phyloP scores from a whole-genome alignment of 30 jellyfish, hydroid and myxozoan species.

The Cassiopea xamachana region DNA sequence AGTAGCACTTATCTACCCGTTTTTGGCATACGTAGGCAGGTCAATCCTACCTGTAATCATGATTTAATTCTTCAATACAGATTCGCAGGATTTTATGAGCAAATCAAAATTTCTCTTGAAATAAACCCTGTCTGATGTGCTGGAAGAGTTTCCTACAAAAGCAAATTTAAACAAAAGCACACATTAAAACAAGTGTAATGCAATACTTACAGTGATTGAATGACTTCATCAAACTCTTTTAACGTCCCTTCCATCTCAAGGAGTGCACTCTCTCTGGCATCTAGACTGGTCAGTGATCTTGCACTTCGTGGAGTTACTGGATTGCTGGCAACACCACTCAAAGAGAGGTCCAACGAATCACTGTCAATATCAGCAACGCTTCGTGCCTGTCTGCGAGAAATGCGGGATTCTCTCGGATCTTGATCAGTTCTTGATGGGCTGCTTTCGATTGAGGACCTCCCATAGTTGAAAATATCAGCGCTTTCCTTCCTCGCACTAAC shows the following conservation, averaged over 20 bases:
- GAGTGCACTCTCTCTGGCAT: slow-evolving; percentile 22
- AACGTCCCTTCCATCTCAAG: slow-evolving; percentile 80
- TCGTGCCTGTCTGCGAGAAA: slow-evolving; percentile 61
- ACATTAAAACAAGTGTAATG: background rate
- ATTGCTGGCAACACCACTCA: slow-evolving; percentile 10
- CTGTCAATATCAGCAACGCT: slow-evolving; percentile 56
- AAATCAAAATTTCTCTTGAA: too few relatives aligned
- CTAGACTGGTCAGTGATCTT: slow-evolving; percentile 5
- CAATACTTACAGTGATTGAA: slow-evolving; percentile 64
- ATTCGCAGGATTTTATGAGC: too few relatives aligned
- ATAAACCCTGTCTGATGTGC: too few relatives aligned
- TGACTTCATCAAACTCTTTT: slow-evolving; percentile 74
- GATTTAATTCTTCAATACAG: too few relatives aligned
- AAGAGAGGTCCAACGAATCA: background rate
- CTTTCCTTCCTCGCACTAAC: background rate
- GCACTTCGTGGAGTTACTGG: slow-evolving; percentile 70
- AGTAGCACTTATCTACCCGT: too few relatives aligned
- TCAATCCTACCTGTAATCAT: too few relatives aligned
- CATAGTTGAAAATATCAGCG: background rate
- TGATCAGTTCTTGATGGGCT: slow-evolving; percentile 22
- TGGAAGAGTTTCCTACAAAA: too few relatives aligned
- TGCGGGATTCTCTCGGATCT: slow-evolving; percentile 66
- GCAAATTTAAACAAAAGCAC: background rate
- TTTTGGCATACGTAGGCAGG: too few relatives aligned
- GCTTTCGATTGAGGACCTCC: background rate